Conservation (phyloP, 2,113 vertebrate species). For the Macquaria australasica region DNA sequence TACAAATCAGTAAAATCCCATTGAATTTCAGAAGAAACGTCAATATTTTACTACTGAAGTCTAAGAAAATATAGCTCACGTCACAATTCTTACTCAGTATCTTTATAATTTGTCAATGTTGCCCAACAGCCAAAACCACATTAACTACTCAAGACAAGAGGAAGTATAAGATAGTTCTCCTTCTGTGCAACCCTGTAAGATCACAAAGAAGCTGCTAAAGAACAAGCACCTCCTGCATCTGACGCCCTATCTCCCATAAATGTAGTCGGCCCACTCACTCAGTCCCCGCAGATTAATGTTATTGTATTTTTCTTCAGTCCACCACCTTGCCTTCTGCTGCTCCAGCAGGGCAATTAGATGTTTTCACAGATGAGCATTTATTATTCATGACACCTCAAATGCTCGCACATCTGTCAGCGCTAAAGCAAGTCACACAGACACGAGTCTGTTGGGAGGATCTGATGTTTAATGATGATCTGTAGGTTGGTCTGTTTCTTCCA, state of each 20-base stretch:
- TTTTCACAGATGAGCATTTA: conserved; percentile 55
- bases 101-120: neutral
- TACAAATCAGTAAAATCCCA: neutral
- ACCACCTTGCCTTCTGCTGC: conserved; percentile 26
- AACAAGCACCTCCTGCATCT: neutral
- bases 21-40: neutral
- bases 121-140: neutral
- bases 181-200: no score
- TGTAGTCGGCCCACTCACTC: neutral
- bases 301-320: neutral
- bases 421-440: conserved; percentile 40
- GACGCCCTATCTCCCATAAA: neutral
- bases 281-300: neutral
- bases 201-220: neutral
- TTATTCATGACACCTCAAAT: conserved; percentile 70
- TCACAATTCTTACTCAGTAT: neutral
- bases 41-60: neutral
- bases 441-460: conserved; percentile 9
- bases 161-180: neutral
- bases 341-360: conserved; percentile 45
- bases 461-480: conserved; percentile 42
- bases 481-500: conserved; percentile 11
- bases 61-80: neutral
- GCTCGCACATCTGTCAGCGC: conserved; percentile 45
- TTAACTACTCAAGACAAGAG: neutral